A percentile compares a stretch with the other conserved stretches of the same genome.
Evolutionary conservation across 2,888 invertebrate species (phyloP).

Genomic region (Spisula subtruncata): DNA sequence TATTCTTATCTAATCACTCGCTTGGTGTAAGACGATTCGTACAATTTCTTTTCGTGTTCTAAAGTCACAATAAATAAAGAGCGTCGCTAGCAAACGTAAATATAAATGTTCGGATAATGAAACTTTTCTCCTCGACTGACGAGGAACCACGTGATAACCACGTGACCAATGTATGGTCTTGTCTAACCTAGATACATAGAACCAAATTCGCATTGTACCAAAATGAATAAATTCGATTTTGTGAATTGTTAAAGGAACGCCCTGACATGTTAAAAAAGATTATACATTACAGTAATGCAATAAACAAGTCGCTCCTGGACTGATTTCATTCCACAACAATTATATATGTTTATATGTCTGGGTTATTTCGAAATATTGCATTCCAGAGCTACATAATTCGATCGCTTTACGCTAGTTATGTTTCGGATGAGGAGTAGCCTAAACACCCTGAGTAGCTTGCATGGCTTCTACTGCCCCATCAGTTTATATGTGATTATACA

Average conservation of each 20-base stretch:
- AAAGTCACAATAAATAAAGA: too few relatives aligned
- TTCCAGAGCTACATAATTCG: background rate
- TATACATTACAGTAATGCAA: background rate
- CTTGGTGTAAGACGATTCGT: too few relatives aligned
- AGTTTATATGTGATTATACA: background rate
- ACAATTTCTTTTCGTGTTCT: too few relatives aligned
- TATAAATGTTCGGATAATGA: too few relatives aligned
- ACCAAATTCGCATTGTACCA: too few relatives aligned
- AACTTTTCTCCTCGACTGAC: too few relatives aligned
- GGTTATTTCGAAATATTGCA: background rate
- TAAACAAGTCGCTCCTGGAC: background rate
- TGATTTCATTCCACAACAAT: background rate
- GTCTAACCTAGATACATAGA: too few relatives aligned
- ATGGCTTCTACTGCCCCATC: background rate
- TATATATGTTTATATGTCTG: conserved; percentile 9
- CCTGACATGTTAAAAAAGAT: background rate
- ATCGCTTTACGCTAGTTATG: background rate
- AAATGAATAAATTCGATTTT: background rate
- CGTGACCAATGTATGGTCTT: too few relatives aligned
- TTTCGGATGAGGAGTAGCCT: background rate
- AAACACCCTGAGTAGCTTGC: background rate
- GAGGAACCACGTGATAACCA: too few relatives aligned
- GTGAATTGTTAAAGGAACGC: background rate
- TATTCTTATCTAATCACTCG: too few relatives aligned
- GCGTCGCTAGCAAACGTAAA: too few relatives aligned